Base-by-base conservation (phyloP, 2,797 vertebrate genomes). In the Huso huso region DNA sequence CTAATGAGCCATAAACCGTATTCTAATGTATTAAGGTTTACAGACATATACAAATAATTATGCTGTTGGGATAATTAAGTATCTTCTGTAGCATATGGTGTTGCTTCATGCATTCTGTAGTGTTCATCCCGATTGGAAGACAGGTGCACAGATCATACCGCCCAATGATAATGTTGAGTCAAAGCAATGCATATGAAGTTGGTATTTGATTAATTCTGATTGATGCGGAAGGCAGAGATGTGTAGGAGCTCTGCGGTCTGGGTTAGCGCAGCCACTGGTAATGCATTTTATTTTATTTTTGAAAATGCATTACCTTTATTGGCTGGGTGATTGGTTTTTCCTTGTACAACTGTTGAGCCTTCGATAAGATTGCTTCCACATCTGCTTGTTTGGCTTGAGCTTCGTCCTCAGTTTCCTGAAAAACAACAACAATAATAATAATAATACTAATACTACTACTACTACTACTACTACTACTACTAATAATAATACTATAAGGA, bases 331-430 rank as follows among this genome's bases (percentile, higher is more conserved):
- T 82, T 77, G 92, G 88, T 82, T 86, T 87, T 73, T 93, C 92
- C 77, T 84, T 92, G 74, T 84, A 92, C 67, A 95, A 83, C 70
- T 87, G 81, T 79, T 82, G 79, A 60, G 88, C 90, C 87, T 87
- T 90, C 67, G 89, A 88, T 84, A 99, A 87, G 83, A 93, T 79
- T 10, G 76, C 82, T 86, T 98, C 95, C 81, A 99, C 92, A 75
- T 96, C 91, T 61, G 90, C 92, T 79, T 92, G 87, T 80, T 93
- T 97, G 72, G 83, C 86, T 73, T 90, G 84, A 65, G 98, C 88
- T 72, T 93, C 90, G 76, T 90, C 88, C 74, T 93, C 84, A 59
- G 88, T 89, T 92, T 98, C 88, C 91, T 92, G 78, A 55, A 68
- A 61, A 23, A 61, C 13, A 62, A 57, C 23, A 68, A 59, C 18